Evolutionary conservation across 1,140 invertebrate genomes (phyloP).

Genomic region (Cotesia vestalis): DNA sequence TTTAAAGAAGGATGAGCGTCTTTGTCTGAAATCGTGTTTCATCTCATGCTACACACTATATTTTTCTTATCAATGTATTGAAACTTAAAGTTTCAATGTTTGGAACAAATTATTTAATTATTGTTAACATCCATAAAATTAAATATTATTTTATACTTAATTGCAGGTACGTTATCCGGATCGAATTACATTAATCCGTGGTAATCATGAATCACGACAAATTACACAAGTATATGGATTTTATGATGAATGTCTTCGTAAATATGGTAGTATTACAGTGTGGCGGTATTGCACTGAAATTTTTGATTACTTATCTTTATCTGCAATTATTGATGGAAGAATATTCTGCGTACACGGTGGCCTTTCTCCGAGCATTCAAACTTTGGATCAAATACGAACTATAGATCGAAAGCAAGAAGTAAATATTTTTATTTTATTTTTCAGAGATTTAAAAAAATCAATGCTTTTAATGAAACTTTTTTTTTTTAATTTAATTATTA

Average conservation of each 20-base stretch:
- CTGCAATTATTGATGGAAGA: constrained; percentile 98
- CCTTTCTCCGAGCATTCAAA: constrained; percentile 98
- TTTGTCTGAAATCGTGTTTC: no score
- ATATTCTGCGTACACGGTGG: constrained; percentile 99
- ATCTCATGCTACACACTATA: no score
- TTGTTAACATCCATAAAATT: constrained; percentile 21
- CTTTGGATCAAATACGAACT: constrained; percentile 97
- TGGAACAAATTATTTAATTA: neutral
- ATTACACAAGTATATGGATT: constrained; percentile 99
- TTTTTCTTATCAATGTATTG: no score
- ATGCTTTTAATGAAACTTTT: no score
- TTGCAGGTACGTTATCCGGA: constrained; percentile 96
- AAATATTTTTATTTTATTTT: constrained; percentile 23
- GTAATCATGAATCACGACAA: constrained; percentile 97
- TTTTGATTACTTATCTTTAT: constrained; percentile 98
- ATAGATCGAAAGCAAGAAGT: constrained; percentile 98
- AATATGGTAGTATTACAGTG: constrained; percentile 98
- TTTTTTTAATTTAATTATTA: no score
- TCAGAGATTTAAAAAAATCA: no score
- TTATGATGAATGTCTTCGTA: constrained; percentile 98
- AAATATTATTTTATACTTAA: constrained; percentile 23
- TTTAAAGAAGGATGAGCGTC: no score
- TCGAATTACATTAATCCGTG: constrained; percentile 95
- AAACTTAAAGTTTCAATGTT: no score
- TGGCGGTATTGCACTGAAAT: constrained; percentile 99